Evolutionary conservation across 2,797 vertebrate genomes (phyloP).

Genomic region (Periophthalmus magnuspinnatus): DNA sequence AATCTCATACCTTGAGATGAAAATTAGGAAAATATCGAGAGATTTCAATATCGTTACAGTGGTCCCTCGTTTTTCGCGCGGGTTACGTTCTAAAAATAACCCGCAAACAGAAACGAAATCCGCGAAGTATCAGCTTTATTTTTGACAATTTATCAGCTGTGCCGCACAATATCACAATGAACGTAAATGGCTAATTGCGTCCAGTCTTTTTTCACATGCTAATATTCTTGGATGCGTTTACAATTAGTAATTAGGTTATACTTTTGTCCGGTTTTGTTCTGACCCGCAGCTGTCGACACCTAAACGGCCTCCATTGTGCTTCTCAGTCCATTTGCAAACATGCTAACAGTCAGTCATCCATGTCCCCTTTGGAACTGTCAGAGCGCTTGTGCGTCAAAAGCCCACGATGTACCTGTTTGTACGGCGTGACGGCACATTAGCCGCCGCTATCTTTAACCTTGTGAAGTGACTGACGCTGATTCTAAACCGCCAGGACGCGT

Average conservation of each 20-base stretch:
- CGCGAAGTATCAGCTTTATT: too few species aligned
- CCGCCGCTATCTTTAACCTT: conserved; percentile 71
- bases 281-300: neutral
- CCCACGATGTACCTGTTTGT: conserved; percentile 44
- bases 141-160: too few species aligned
- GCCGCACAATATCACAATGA: too few species aligned
- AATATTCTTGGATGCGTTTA: too few species aligned
- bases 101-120: too few species aligned
- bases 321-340: conserved; percentile 6
- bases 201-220: too few species aligned
- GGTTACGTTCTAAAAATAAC: too few species aligned
- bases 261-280: neutral
- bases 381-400: conserved; percentile 4
- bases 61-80: too few species aligned
- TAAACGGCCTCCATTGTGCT: neutral
- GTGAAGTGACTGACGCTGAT: conserved; percentile 70
- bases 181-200: too few species aligned
- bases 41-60: too few species aligned
- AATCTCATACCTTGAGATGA: too few species aligned
- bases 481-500: conserved; percentile 70
- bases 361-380: conserved; percentile 5
- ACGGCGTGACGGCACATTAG: conserved; percentile 67
- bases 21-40: too few species aligned
- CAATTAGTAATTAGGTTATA: neutral
- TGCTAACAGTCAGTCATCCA: conserved; percentile 5